Evolutionary conservation across 2,113 vertebrate genomes (phyloP), one percentile per base, ranked within the genome.

Genomic region (Triplophysa tibetana): DNA sequence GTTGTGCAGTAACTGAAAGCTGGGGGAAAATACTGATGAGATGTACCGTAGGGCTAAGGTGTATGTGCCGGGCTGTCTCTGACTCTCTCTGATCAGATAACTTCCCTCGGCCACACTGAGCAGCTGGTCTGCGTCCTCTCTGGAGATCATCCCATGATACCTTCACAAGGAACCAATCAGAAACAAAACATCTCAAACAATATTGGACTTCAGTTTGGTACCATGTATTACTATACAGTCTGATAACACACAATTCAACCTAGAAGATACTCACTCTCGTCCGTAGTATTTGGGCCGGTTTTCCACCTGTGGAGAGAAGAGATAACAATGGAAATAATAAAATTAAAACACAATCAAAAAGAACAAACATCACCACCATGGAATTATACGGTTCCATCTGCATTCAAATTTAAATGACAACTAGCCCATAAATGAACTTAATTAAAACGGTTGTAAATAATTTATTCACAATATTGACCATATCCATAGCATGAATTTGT

Each of bases 111-210:
- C 95, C 88, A 96, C 93, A 85, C 95, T 97, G 88, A 99, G 87
- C 84, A 98, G 90, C 83, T 95, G 96, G 91, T 99, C 98, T 8
- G 96, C 93, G 75, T 95, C 94, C 90, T 99, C 98, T 88, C 98
- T 94, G 75, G 98, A 99, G 92, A 99, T 98, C 96, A 97, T 98
- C 78, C 98, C 97, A n/a, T 98, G 96, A 90, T 96, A 99, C 88
- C 97, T 99, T 50, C 16, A 76, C 86, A 41, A 17, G 17, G 21
- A 17, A 41, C 38, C 85, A 24, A 16, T 17, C 21, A 70, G 23
- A 60, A 48, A 69, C 2, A 29, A 2, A 26, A 24, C 26, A 80
- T 48, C 68, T 23, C 4, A 56, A 54, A n/a, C 17, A 56, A 17
- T 6, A 56, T 56, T n/a, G 7, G 33, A 38, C 33, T 7, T 7